phyloP scores from a whole-genome alignment of 2,888 invertebrate species.

The Seira ritae region DNA sequence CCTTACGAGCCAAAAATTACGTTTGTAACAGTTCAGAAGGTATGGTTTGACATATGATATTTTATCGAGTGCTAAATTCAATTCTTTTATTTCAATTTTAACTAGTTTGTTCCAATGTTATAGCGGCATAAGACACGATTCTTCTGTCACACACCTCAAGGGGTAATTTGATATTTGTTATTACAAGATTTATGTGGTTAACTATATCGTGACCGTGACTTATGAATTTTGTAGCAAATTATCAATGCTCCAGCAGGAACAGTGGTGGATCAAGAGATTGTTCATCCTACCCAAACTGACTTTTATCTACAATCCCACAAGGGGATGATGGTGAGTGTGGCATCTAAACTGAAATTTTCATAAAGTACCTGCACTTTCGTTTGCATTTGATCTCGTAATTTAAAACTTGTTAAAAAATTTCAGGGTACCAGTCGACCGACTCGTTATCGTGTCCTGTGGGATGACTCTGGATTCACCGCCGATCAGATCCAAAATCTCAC shows the following conservation, averaged over 20 bases:
- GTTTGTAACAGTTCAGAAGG: slow-evolving; percentile 80
- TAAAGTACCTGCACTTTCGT: neutral
- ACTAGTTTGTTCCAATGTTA: slow-evolving; percentile 13
- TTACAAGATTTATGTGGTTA: too few relatives aligned
- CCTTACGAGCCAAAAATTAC: slow-evolving; percentile 80
- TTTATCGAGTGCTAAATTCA: slow-evolving; percentile 77
- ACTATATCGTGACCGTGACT: too few relatives aligned
- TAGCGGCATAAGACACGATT: slow-evolving; percentile 78
- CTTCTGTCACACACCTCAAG: slow-evolving; percentile 77
- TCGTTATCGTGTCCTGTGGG: slow-evolving; percentile 86
- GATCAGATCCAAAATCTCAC: slow-evolving; percentile 87
- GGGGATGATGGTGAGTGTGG: slow-evolving; percentile 76
- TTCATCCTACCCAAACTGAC: slow-evolving; percentile 78
- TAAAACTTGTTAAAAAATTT: too few relatives aligned
- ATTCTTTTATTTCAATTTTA: slow-evolving; percentile 62
- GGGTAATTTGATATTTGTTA: slow-evolving; percentile 75
- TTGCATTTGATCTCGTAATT: too few relatives aligned
- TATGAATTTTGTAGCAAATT: too few relatives aligned
- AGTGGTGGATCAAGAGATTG: slow-evolving; percentile 76
- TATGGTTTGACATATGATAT: neutral
- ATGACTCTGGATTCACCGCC: slow-evolving; percentile 83
- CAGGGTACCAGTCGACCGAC: slow-evolving; percentile 46
- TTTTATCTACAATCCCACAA: slow-evolving; percentile 78
- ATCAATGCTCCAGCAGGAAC: slow-evolving; percentile 78
- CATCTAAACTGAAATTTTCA: neutral